These are phyloP conservation scores for Steatornis caripensis DNA, from an alignment of 2,113 vertebrate species.

Conservation along the genomic window DNA sequence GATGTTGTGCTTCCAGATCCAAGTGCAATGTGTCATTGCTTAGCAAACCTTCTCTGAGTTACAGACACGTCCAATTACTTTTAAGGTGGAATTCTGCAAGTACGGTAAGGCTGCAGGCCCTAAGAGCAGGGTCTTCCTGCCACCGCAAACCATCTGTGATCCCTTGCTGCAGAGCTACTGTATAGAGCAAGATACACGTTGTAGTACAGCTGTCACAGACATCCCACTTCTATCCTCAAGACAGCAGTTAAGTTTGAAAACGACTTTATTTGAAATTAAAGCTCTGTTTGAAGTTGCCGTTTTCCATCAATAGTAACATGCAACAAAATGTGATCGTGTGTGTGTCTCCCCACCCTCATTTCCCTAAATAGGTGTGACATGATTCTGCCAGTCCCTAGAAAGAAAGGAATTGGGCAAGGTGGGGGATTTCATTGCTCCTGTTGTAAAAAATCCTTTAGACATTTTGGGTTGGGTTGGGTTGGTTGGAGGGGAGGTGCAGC, in stretches of 20 bases:
- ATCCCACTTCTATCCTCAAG: background rate
- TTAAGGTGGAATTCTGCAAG: constrained; percentile 78
- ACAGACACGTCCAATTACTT: constrained; percentile 38
- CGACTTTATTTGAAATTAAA: background rate
- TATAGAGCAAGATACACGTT: background rate
- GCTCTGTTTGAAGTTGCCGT: background rate
- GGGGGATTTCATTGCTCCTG: background rate
- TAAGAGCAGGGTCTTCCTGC: background rate
- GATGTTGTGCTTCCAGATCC: constrained; percentile 84
- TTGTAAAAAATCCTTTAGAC: background rate
- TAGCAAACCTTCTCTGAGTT: constrained; percentile 58
- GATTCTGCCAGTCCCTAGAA: background rate
- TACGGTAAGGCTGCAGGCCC: background rate
- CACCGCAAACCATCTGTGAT: background rate
- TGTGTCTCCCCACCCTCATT: background rate
- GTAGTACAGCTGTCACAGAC: background rate
- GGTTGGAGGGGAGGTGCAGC: background rate
- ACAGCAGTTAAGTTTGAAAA: background rate
- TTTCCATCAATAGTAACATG: background rate
- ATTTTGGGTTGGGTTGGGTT: background rate
- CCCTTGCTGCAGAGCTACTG: background rate
- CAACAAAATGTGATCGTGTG: background rate
- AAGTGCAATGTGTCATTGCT: constrained; percentile 82
- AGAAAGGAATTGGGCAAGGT: background rate
- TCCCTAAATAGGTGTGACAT: background rate